phyloP scores from a whole-genome alignment of 1,140 invertebrate genomes.

The Octopus bimaculoides region DNA sequence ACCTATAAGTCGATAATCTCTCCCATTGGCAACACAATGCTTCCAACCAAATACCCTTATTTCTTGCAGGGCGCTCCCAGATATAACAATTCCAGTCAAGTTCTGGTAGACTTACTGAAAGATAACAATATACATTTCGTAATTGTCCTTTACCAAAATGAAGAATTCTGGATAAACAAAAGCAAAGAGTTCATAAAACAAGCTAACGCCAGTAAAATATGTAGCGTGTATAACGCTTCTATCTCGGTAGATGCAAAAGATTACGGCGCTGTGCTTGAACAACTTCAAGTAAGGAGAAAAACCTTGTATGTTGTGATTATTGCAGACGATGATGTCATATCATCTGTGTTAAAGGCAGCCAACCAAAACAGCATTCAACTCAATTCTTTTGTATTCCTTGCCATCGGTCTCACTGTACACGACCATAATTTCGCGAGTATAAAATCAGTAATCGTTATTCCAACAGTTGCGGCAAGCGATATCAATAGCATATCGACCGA shows the following conservation, averaged over 20 bases:
- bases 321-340: background rate
- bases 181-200: constrained; percentile 29
- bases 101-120: constrained; percentile 25
- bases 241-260: constrained; percentile 13
- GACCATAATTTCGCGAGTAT: background rate
- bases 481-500: background rate
- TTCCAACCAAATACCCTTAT: constrained; percentile 26
- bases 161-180: constrained; percentile 31
- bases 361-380: background rate
- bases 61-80: constrained; percentile 38
- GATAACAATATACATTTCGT: constrained; percentile 26
- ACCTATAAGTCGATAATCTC: constrained; percentile 36
- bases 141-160: constrained; percentile 29
- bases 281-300: constrained; percentile 20
- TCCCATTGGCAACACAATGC: background rate
- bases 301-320: background rate
- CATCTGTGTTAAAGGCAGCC: background rate
- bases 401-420: background rate
- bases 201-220: constrained; percentile 24
- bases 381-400: background rate
- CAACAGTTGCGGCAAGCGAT: background rate
- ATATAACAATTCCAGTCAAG: constrained; percentile 22
- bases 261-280: background rate
- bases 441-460: background rate
- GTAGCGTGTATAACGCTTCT: constrained; percentile 22